These are phyloP conservation scores for Nemotelus nigrinus DNA, from an alignment of 2,888 invertebrate genomes.

Conservation along the genomic window DNA sequence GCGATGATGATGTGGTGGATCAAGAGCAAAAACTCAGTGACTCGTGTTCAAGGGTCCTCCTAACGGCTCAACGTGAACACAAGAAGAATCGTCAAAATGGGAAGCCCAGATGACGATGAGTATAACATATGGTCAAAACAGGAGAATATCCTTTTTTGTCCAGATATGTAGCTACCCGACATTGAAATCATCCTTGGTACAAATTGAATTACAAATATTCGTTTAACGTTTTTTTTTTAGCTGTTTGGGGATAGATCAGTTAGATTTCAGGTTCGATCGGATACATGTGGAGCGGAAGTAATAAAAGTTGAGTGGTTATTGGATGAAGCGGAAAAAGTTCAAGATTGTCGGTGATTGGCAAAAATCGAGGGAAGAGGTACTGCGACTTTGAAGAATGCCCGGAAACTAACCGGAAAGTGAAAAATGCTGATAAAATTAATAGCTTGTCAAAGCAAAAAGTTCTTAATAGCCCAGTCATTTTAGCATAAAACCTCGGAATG, in stretches of 20 bases:
- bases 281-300: no score
- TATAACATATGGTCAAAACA: slow-evolving; percentile 45
- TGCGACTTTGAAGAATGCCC: no score
- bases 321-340: no score
- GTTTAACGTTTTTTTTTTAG: not conserved
- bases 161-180: not conserved
- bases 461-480: no score
- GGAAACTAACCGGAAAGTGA: no score
- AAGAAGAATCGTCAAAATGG: slow-evolving; percentile 31
- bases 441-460: no score
- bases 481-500: no score
- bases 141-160: slow-evolving; percentile 25
- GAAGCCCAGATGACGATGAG: slow-evolving; percentile 47
- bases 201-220: slow-evolving; percentile 35
- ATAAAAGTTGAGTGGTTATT: no score
- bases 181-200: slow-evolving; percentile 11
- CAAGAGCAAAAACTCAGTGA: slow-evolving; percentile 41
- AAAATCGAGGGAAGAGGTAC: no score
- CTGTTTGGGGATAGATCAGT: not conserved
- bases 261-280: no score
- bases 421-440: no score
- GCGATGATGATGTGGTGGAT: not conserved
- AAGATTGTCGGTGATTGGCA: no score
- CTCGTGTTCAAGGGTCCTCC: slow-evolving; percentile 45
- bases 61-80: not conserved